These are phyloP conservation scores for Monoplex corrugatus DNA, from an alignment of 2,888 invertebrate species.

Conservation along the genomic window DNA sequence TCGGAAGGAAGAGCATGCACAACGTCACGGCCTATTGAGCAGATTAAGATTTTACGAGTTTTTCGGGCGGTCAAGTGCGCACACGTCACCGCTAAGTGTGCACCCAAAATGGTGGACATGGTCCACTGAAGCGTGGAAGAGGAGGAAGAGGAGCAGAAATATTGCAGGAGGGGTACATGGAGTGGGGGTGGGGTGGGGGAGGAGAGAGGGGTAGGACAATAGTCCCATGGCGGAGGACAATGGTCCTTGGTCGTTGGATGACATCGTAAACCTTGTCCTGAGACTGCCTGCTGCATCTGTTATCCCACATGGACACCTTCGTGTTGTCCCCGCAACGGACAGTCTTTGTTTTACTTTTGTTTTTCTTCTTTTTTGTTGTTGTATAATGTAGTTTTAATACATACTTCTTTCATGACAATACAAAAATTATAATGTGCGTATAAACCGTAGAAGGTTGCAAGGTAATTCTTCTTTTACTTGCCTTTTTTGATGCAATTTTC, in stretches of 20 bases:
- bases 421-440: no score
- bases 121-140: no score
- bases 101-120: no score
- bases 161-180: neutral
- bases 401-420: no score
- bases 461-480: no score
- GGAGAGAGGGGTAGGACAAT: neutral
- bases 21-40: no score
- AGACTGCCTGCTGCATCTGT: neutral
- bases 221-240: neutral
- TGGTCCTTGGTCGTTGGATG: neutral
- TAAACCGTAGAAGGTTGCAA: no score
- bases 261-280: neutral
- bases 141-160: neutral
- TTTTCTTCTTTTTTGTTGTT: neutral
- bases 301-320: neutral
- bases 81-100: neutral
- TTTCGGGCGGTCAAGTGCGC: neutral
- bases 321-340: no score
- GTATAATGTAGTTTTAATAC: no score
- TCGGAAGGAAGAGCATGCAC: no score
- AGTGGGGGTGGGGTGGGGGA: neutral
- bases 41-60: no score
- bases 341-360: neutral
- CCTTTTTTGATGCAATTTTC: no score